Conservation (phyloP, 2,797 vertebrate genomes). For the Poeciliopsis infans region DNA sequence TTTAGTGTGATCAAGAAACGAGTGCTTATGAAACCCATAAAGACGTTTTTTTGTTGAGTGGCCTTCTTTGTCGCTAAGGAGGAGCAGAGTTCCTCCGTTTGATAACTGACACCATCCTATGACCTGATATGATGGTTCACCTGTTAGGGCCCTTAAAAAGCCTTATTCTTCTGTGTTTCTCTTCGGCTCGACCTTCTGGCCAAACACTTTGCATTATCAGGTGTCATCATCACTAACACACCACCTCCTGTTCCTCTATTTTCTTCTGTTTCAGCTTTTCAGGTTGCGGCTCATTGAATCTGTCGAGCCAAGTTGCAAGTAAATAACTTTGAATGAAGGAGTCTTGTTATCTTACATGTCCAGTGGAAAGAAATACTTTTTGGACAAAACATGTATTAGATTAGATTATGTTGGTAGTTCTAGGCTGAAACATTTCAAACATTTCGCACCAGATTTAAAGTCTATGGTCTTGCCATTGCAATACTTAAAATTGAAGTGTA, state of each 20-base stretch:
- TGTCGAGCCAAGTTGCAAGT: not conserved
- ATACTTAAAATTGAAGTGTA: not conserved
- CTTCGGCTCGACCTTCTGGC: conserved; percentile 4
- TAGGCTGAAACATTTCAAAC: not conserved
- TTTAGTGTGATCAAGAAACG: conserved; percentile 21
- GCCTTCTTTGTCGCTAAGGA: not conserved
- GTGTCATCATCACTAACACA: not conserved
- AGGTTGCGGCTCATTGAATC: not conserved
- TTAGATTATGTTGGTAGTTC: not conserved
- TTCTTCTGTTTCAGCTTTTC: not conserved
- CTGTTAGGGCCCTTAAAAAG: not conserved
- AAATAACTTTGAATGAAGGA: not conserved
- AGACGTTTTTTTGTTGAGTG: conserved; percentile 18
- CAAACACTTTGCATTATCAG: not conserved
- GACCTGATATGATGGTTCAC: not conserved
- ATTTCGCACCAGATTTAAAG: not conserved
- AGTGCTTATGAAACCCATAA: conserved; percentile 3
- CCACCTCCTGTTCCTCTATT: not conserved
- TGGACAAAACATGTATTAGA: not conserved
- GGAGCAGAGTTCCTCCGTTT: not conserved
- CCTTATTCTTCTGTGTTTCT: conserved; percentile 9
- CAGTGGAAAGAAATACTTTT: not conserved
- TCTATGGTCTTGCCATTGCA: not conserved
- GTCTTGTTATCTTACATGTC: not conserved
- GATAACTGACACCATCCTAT: not conserved